Conservation (phyloP, 2,797 vertebrate genomes). For the Cossypha polioptera region DNA sequence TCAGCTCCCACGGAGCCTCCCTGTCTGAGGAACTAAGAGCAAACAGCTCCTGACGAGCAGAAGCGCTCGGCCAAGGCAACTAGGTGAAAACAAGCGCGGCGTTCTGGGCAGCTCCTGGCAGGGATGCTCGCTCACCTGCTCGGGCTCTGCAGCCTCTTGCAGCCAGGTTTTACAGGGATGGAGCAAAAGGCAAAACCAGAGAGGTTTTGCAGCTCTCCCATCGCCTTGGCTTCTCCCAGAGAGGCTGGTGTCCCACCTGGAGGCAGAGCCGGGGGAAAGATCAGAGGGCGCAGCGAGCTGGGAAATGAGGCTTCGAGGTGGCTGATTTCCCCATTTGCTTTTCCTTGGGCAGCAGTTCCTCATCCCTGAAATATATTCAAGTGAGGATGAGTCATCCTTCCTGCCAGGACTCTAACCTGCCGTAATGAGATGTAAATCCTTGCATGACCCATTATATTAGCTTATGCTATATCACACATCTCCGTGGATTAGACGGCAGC, state of each 20-base stretch:
- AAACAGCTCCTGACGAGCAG: background rate
- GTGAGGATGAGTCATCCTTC: constrained; percentile 54
- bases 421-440: constrained; percentile 69
- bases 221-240: background rate
- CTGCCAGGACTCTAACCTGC: constrained; percentile 53
- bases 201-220: background rate
- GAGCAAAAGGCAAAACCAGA: background rate
- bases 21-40: background rate
- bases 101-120: background rate
- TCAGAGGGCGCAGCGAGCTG: background rate
- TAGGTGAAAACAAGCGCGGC: background rate
- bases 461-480: constrained; percentile 67
- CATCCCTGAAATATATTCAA: constrained; percentile 33
- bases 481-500: constrained; percentile 9
- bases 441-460: constrained; percentile 69
- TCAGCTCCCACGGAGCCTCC: constrained; percentile 5
- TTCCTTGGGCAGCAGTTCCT: background rate
- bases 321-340: background rate
- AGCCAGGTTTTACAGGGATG: background rate
- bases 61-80: background rate
- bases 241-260: background rate
- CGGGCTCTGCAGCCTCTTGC: background rate
- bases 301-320: background rate
- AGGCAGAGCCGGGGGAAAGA: background rate
- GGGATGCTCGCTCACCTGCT: accelerated